Conservation (phyloP, 2,113 vertebrate genomes). For the Anolis sagrei region DNA sequence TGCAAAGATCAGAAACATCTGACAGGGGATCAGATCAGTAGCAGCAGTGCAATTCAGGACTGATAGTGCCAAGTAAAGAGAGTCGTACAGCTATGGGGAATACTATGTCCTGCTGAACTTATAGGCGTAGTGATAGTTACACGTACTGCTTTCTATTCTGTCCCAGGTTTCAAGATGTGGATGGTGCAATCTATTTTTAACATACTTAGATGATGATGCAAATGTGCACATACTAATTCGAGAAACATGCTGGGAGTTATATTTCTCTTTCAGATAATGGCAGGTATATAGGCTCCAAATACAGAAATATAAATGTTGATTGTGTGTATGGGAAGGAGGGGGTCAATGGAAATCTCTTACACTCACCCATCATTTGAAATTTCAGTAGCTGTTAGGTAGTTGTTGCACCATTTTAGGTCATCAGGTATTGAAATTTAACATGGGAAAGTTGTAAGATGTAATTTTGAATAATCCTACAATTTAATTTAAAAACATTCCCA, state of each 20-base stretch:
- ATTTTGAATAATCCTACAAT: no score
- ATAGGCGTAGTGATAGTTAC: background rate
- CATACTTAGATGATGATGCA: background rate
- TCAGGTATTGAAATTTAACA: no score
- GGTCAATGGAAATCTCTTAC: background rate
- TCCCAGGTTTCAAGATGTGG: background rate
- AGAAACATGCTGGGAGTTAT: background rate
- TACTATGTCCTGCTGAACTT: constrained; percentile 16
- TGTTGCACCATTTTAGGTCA: no score
- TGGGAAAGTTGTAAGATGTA: no score
- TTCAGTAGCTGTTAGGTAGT: no score
- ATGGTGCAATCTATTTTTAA: constrained; percentile 29
- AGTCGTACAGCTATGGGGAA: background rate
- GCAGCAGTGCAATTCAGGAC: background rate
- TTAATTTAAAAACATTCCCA: no score
- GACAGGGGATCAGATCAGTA: background rate
- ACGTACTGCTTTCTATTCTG: constrained; percentile 5
- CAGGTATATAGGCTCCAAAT: background rate
- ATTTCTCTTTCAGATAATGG: background rate
- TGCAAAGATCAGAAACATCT: background rate
- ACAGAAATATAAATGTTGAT: background rate
- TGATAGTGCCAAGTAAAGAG: background rate
- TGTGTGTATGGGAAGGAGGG: background rate
- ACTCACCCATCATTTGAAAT: no score
- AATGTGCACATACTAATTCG: constrained; percentile 7